Evolutionary conservation across 2,113 vertebrate species (phyloP), one percentile per base, ranked within the genome.

Genomic region (Lampris incognitus): DNA sequence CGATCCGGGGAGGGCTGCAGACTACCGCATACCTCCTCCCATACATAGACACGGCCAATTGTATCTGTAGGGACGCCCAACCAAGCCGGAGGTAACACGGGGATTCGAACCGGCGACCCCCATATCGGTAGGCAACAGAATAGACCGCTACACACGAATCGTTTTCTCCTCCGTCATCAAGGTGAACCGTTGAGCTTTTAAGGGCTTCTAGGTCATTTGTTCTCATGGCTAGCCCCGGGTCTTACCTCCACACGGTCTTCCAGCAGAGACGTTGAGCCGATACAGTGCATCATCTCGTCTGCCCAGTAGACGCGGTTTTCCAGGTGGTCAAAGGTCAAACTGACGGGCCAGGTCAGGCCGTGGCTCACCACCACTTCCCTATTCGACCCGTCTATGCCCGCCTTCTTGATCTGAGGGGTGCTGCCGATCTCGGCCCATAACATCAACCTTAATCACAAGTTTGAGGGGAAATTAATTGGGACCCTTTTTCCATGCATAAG

Each of bases 371-470:
- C 82, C 46, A 94, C 81, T 0, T 85, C 95, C 75, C 89, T 89
- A 61, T 70, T 82, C 1, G 94, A 95, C 2, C 97, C 97, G 9
- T 98, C 97, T 97, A 98, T 98, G 24, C 93, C 89, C 1, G 96
- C 92, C 44, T 83, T 80, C 86, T 95, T 91, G 40, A 98, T 96
- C 70, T 93, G 94, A 57, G 97, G 93, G 1, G 90, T 78, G 59
- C 79, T 92, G 76, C 96, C 96, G 9, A 96, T 94, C 88, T 97
- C 95, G 0, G 96, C 96, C 97, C 97, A 98, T 70, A 97, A 95
- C 95, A 98, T 96, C 82, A 97, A 61, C 75, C 97, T 24, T 24
- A 24, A 24, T 24, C 24, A 24, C 24, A 24, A 24, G 24, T 24
- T 24, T 98, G 76, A 61, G 39, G 44, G 2, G 76, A 42, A 24